A percentile compares a stretch with the other conserved stretches of the same genome.
These are phyloP conservation scores for Eretmochelys imbricata DNA, from an alignment of 2,113 vertebrate species.

Conservation along the genomic window DNA sequence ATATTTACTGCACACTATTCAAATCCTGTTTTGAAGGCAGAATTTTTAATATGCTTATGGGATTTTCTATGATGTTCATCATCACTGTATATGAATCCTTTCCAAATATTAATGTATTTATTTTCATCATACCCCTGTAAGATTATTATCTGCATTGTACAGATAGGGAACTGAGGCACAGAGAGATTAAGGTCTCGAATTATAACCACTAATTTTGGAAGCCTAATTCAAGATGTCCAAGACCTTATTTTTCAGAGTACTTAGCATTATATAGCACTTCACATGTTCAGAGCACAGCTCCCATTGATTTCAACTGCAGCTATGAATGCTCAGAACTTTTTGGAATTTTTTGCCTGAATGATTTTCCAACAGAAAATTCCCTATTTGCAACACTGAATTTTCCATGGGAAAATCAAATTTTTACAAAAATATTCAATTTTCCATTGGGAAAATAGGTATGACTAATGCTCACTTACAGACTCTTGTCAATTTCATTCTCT, in stretches of 20 bases:
- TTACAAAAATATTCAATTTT: background rate
- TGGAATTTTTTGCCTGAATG: background rate
- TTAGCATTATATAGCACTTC: accelerated
- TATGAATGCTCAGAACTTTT: background rate
- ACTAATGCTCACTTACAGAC: background rate
- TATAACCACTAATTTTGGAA: background rate
- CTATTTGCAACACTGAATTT: background rate
- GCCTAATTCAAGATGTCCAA: background rate
- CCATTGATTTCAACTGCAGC: background rate
- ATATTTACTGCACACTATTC: background rate
- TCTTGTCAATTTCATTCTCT: background rate
- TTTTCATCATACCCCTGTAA: background rate
- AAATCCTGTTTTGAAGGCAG: background rate
- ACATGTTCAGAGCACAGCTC: background rate
- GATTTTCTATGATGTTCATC: background rate
- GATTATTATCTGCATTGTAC: background rate
- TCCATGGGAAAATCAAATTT: background rate
- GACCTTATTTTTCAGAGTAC: background rate
- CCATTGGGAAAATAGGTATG: background rate
- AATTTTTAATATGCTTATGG: background rate
- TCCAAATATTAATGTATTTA: background rate
- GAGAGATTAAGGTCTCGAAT: background rate
- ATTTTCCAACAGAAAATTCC: background rate
- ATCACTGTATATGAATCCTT: background rate
- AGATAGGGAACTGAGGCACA: background rate